Percentiles rank a stretch among this genome's conserved stretches.
phyloP scores from a whole-genome alignment of 2,113 vertebrate species.

The Rynchops niger region DNA sequence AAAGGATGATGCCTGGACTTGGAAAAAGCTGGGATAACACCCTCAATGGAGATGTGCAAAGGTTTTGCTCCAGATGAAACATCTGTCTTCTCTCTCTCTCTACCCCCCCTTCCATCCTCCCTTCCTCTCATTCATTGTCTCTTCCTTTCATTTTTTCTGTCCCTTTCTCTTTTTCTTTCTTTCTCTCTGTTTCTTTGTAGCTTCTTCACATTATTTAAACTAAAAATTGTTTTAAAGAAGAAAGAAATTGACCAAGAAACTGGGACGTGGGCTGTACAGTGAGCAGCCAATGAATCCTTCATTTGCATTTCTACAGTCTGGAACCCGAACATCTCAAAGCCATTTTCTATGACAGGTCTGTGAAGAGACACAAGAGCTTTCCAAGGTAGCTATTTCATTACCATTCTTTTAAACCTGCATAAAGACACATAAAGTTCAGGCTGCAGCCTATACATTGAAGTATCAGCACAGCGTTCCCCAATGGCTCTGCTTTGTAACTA shows the following conservation, averaged over 20 bases:
- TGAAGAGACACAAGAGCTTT: background rate
- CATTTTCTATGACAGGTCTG: background rate
- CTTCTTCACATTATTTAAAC: background rate
- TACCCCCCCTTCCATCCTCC: rapidly evolving
- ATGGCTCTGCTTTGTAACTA: background rate
- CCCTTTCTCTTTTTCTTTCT: too few species aligned
- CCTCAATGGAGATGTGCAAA: background rate
- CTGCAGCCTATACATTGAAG: background rate
- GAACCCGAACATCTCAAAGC: background rate
- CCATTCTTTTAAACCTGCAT: background rate
- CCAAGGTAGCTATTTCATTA: background rate
- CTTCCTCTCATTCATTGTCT: too few species aligned
- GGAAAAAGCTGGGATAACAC: background rate
- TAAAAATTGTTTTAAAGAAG: background rate
- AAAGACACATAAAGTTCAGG: background rate
- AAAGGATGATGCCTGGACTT: background rate
- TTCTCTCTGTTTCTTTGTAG: background rate
- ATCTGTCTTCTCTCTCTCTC: too few species aligned
- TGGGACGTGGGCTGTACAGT: rapidly evolving
- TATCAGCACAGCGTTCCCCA: background rate
- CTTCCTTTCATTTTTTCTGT: rapidly evolving
- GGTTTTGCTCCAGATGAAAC: background rate
- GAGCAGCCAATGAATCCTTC: background rate
- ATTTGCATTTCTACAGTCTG: background rate
- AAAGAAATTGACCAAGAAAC: background rate